A percentile compares a stretch with the other conserved stretches of the same genome.
These are phyloP conservation scores for Hydractinia symbiolongicarpus DNA, from an alignment of 30 jellyfish, hydroid and myxozoan genomes.

Conservation along the genomic window DNA sequence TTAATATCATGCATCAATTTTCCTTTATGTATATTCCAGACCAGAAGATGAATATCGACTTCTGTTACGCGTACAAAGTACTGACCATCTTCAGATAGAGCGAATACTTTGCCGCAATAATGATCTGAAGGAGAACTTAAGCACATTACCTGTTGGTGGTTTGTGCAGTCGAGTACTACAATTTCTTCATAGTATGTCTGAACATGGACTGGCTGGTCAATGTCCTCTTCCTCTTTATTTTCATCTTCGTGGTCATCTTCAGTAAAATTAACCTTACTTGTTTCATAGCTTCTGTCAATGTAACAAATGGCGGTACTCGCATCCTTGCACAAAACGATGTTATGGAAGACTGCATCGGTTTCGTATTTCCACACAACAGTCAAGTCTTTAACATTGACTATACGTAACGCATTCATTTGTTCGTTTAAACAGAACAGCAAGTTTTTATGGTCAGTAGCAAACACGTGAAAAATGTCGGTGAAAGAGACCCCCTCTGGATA, in stretches of 20 bases:
- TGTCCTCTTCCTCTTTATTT: slow-evolving; percentile 1
- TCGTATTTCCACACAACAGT: slow-evolving; percentile 49
- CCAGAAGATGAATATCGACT: slow-evolving; percentile 47
- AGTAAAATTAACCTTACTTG: too few species aligned
- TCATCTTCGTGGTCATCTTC: neutral
- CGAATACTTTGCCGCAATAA: slow-evolving; percentile 37
- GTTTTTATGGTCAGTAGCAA: slow-evolving; percentile 47
- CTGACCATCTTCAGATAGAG: slow-evolving; percentile 69
- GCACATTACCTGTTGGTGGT: slow-evolving; percentile 34
- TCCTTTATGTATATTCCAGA: slow-evolving; percentile 57
- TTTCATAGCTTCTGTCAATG: slow-evolving; percentile 23
- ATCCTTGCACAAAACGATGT: slow-evolving; percentile 48
- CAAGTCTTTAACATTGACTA: slow-evolving; percentile 29
- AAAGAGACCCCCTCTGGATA: neutral
- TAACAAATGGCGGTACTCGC: slow-evolving; percentile 52
- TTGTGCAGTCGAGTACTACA: slow-evolving; percentile 39
- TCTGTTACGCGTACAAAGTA: slow-evolving; percentile 57
- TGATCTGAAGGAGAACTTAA: slow-evolving; percentile 30
- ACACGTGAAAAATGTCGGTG: slow-evolving; percentile 6
- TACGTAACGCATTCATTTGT: slow-evolving; percentile 23
- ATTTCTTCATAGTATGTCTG: slow-evolving; percentile 35
- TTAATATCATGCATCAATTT: slow-evolving; percentile 40
- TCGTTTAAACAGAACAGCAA: slow-evolving; percentile 38
- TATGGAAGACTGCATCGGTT: slow-evolving; percentile 58
- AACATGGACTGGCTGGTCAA: neutral